Percentiles rank a stretch among this genome's conserved stretches.
Evolutionary conservation across 1,140 invertebrate genomes (phyloP).

Genomic region (Triops longicaudatus): DNA sequence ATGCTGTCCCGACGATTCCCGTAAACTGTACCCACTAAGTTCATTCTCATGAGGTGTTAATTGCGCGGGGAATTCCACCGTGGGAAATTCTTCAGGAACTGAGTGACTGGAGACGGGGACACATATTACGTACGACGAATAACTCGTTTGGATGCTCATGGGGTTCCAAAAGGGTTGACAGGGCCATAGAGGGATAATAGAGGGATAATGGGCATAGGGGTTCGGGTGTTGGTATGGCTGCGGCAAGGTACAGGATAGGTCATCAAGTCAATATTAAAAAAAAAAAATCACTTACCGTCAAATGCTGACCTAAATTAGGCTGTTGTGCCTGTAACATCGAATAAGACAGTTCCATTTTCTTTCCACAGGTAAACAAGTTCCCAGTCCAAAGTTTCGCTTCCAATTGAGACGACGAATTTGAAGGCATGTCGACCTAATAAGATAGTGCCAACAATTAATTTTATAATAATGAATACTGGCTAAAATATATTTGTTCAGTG

Average conservation of each 20-base stretch:
- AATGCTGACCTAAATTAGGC: neutral
- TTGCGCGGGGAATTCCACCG: neutral
- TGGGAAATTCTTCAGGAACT: neutral
- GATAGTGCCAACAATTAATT: too few relatives aligned
- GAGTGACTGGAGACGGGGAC: neutral
- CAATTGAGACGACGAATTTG: too few relatives aligned
- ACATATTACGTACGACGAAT: neutral
- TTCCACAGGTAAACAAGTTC: too few relatives aligned
- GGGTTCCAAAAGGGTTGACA: neutral
- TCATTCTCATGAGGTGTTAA: neutral
- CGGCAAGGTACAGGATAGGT: neutral
- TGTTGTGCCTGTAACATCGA: neutral
- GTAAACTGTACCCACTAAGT: neutral
- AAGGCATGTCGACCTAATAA: too few relatives aligned
- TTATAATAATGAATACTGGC: too few relatives aligned
- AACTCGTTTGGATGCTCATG: neutral
- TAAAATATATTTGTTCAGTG: too few relatives aligned
- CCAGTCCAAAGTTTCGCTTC: too few relatives aligned
- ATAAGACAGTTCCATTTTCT: too few relatives aligned
- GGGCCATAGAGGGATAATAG: neutral
- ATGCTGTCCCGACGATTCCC: neutral
- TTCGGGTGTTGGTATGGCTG: neutral
- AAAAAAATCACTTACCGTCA: neutral
- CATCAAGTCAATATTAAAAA: neutral
- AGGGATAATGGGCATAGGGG: neutral